These are phyloP conservation scores for Celastrina argiolus DNA, from an alignment of 2,888 invertebrate species.

Conservation along the genomic window DNA sequence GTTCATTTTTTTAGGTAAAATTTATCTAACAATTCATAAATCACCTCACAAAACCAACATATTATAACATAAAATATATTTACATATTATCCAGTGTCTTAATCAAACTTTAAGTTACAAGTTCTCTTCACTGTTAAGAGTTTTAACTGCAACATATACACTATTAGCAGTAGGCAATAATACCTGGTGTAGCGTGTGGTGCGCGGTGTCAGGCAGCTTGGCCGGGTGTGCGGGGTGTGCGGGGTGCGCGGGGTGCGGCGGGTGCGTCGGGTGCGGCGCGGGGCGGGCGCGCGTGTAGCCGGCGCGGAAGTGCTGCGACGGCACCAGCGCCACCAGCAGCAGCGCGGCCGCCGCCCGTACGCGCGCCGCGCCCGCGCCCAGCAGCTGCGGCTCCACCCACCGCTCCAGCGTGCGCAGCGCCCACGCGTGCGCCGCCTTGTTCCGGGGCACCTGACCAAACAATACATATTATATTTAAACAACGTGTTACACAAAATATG, in stretches of 20 bases:
- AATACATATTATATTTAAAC: no score
- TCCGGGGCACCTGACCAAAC: constrained; percentile 81
- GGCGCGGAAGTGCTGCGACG: constrained; percentile 93
- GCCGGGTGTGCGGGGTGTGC: constrained; percentile 53
- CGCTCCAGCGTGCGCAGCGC: constrained; percentile 93
- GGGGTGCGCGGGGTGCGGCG: constrained; percentile 58
- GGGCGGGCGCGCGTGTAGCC: constrained; percentile 84
- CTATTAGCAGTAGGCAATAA: no score
- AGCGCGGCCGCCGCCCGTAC: constrained; percentile 92
- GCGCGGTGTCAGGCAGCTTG: constrained; percentile 70
- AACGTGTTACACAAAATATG: no score
- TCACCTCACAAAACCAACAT: no score
- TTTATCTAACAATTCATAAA: no score
- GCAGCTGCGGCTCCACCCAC: constrained; percentile 93
- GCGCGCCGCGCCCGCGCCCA: constrained; percentile 90
- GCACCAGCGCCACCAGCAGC: constrained; percentile 92
- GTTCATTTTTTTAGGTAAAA: no score
- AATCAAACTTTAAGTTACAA: no score
- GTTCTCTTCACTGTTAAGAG: no score
- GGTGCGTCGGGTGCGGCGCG: constrained; percentile 63
- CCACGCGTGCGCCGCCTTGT: constrained; percentile 94
- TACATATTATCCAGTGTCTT: no score
- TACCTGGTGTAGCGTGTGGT: constrained; percentile 76
- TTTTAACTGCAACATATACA: no score
- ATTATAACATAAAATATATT: no score